A percentile compares a stretch with the other conserved stretches of the same genome.
Evolutionary conservation across 2,113 vertebrate genomes (phyloP).

Genomic region (Apaloderma vittatum): DNA sequence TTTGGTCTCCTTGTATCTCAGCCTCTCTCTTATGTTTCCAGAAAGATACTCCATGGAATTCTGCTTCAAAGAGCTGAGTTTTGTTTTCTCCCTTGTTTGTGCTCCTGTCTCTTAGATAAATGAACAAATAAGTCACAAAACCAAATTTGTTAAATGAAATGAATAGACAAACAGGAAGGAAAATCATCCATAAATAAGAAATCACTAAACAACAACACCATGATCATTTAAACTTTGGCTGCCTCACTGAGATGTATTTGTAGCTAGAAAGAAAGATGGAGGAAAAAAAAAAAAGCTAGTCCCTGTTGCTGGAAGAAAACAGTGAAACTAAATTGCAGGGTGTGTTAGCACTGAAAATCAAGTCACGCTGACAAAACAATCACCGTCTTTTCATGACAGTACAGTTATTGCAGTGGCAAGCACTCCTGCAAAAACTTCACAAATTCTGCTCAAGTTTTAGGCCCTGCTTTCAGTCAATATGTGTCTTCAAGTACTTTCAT

Average conservation of each 20-base stretch:
- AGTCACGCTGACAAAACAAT: slow-evolving; percentile 30
- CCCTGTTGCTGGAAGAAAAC: slow-evolving; percentile 31
- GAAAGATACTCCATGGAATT: not conserved
- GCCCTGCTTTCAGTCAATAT: not conserved
- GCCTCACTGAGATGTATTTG: slow-evolving; percentile 33
- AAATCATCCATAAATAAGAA: slow-evolving; percentile 60
- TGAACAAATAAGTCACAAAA: slow-evolving; percentile 4
- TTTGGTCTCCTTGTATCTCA: not conserved
- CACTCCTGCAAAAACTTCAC: slow-evolving; percentile 14
- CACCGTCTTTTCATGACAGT: not conserved
- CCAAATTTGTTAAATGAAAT: slow-evolving; percentile 43
- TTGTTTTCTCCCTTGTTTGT: not conserved
- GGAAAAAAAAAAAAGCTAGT: slow-evolving; percentile 55
- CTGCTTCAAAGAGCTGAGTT: not conserved
- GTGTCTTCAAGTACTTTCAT: not conserved
- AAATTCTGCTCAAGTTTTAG: not conserved
- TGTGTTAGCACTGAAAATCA: slow-evolving; percentile 59
- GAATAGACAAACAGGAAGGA: slow-evolving; percentile 5
- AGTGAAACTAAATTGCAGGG: slow-evolving; percentile 44
- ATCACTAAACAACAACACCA: slow-evolving; percentile 55
- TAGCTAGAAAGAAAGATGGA: slow-evolving; percentile 67
- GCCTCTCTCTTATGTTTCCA: not conserved
- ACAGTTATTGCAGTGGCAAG: not conserved
- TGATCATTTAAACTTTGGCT: slow-evolving; percentile 65
- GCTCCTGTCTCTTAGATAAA: not conserved